Evolutionary conservation across 1,140 invertebrate species (phyloP), one percentile per base, ranked within the genome.

Genomic region (Lordiphosa collinella): DNA sequence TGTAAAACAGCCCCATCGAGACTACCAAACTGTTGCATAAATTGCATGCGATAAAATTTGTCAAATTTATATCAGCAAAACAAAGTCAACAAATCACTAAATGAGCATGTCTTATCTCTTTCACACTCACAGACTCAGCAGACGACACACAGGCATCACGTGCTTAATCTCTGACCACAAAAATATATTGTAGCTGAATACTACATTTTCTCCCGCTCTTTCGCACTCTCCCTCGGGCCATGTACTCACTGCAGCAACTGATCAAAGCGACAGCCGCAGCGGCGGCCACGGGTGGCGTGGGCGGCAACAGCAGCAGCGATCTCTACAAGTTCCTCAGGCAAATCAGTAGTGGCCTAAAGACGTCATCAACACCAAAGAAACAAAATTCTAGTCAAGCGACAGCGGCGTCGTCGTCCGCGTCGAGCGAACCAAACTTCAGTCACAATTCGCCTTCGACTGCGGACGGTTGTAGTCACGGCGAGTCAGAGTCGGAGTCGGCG

Each of bases 171-270:
- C 51, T 58, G 47, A 53, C 51, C 40, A 66, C 36, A 52, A 36
- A 69, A 31, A 16, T 61, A 68, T 76, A 7, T 25, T 25, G 76
- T 82, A 57, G 76, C 55, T 40, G 36, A 37, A 29, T 29, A 29
- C 14, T 25, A 31, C 55, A 49, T 47, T 11, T 47, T 38, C 49
- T 46, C 7, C 9, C 38, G 11, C 50, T 47, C 51, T 16, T 29
- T 14, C 22, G 51, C 16, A 29, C 49, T 25, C 32, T 12, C 5
- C 52, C 46, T 25, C 37, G 2, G 31, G 38, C 34, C 35, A 88
- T 88, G 86, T 71, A 76, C 59, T 84, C 86, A 14, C 62, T 72
- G 52, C 86, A 88, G 69, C 86, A 87, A 66, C 37, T 87, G 66
- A 68, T 86, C 63, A 78, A 84, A 74, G 75, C 72, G 41, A 57